These are phyloP conservation scores for Globodera ellingtonae DNA, from an alignment of 1,140 invertebrate species.

Conservation along the genomic window DNA sequence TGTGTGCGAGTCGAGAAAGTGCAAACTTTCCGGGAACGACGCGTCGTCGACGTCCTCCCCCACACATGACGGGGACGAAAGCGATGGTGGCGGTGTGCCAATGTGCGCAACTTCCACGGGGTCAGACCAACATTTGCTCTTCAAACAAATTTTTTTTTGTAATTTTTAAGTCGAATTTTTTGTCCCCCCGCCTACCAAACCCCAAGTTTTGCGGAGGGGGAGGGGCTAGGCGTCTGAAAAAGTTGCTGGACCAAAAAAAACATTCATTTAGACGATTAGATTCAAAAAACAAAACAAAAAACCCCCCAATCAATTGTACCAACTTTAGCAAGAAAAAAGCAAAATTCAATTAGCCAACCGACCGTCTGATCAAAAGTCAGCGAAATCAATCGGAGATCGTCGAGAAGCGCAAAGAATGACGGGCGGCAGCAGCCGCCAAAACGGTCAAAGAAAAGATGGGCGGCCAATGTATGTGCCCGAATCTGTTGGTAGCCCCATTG, in stretches of 20 bases:
- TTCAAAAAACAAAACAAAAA: too few species aligned
- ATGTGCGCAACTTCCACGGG: neutral
- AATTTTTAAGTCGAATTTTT: too few species aligned
- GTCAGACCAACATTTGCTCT: neutral
- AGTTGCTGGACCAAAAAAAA: too few species aligned
- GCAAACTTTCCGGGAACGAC: neutral
- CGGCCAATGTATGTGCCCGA: neutral
- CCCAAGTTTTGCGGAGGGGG: too few species aligned
- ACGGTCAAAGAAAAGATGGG: neutral
- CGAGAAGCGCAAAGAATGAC: neutral
- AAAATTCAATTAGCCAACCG: neutral
- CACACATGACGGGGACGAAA: neutral
- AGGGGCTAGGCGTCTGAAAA: too few species aligned
- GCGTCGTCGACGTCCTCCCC: neutral
- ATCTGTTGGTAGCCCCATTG: neutral
- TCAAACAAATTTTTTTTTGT: neutral
- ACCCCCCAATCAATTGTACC: neutral
- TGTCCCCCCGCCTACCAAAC: too few species aligned
- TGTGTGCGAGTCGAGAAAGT: neutral
- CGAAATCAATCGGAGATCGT: neutral
- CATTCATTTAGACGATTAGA: too few species aligned
- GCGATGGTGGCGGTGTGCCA: neutral
- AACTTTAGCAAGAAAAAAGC: neutral
- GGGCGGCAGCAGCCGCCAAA: neutral
- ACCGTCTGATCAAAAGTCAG: neutral